Evolutionary conservation across 2,113 vertebrate species (phyloP).

Genomic region (Dipodomys merriami): DNA sequence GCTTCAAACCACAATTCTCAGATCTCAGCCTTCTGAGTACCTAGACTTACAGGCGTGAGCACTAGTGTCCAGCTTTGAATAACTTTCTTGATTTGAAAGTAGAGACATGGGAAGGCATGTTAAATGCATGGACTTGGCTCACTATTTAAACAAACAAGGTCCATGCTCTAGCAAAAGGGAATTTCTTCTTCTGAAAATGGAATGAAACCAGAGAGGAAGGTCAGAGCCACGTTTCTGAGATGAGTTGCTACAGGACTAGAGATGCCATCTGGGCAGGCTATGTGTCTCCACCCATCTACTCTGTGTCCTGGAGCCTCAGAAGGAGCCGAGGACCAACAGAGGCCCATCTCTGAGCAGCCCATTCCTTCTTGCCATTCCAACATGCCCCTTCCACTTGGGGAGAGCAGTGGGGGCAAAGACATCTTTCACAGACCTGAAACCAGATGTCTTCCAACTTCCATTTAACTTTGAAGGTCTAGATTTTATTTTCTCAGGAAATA

Average conservation of each 20-base stretch:
- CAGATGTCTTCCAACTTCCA: background rate
- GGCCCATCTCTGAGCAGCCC: accelerated
- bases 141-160: background rate
- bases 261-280: background rate
- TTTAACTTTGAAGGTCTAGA: background rate
- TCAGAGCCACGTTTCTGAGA: accelerated
- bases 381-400: accelerated
- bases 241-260: background rate
- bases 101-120: background rate
- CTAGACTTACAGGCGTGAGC: too few relatives aligned
- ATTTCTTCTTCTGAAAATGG: background rate
- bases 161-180: background rate
- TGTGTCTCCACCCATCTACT: background rate
- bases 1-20: too few relatives aligned
- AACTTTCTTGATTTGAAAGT: background rate
- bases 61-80: background rate
- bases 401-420: background rate
- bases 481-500: constrained; percentile 10
- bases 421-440: accelerated
- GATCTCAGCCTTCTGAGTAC: too few relatives aligned
- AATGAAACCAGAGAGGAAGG: background rate
- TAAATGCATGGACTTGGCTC: background rate
- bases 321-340: background rate
- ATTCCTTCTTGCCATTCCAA: too few relatives aligned
- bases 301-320: accelerated